Evolutionary conservation across 2,888 invertebrate genomes (phyloP), one percentile per base, ranked within the genome.

Genomic region (Synergus japonicus): DNA sequence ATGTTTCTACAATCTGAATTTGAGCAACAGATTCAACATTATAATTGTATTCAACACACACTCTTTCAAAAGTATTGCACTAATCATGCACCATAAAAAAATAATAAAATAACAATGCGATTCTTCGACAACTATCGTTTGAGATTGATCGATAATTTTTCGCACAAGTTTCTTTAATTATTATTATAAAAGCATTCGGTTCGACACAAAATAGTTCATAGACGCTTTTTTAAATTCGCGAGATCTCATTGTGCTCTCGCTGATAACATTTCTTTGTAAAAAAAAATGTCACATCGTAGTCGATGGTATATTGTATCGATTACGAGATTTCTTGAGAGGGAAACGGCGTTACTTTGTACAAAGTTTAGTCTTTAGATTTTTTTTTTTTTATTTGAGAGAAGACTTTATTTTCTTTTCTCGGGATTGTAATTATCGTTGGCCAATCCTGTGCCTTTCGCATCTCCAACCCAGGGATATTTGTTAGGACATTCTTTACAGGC

Each of bases 401-500:
- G 77, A 79, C 65, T 78, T 78, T 76, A 69, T 83, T 82, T 82
- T 91, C 88, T 80, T 88, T 89, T 82, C 84, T 96, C 96, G 76
- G 96, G 96, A 91, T 95, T 94, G 90, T 97, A 97, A 92, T 96
- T 96, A 90, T 97, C 97, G 86, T 94, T 95, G 46, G 95, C 94
- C 84, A 96, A 95, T 13, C 97, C 97, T 41, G 96, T 96, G 78
- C 97, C 97, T 86, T 95, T 96, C 2, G 97, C 95, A 92, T 97
- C 97, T 43, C 97, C 97, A 83, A 97, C 92, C 98, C 98, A 98
- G 3, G 98, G 98, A 92, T 96, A 96, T 87, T 94, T 95, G 83
- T 96, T 96, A 18, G 97, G 97, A 89, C 97, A 98, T 82, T 97
- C 97, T 81, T 93, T 94, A 91, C 97, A 98, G 22, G 97, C 97